A percentile compares a stretch with the other conserved stretches of the same genome.
These are phyloP conservation scores for Hypocryptadius cinnamomeus DNA, from an alignment of 2,113 vertebrate species.

Conservation along the genomic window DNA sequence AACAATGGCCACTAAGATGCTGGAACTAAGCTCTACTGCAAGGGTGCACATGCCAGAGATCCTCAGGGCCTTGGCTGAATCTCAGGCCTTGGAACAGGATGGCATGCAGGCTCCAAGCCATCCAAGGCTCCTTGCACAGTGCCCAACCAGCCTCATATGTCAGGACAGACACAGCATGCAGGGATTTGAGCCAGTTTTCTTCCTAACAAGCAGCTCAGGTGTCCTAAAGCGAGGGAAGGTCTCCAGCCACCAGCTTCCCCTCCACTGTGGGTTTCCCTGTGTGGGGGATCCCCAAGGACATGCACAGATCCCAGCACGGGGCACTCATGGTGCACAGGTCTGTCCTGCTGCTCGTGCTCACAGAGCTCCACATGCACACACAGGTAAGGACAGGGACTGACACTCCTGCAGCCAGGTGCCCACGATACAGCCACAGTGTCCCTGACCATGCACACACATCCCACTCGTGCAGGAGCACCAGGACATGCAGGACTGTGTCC, in stretches of 20 bases:
- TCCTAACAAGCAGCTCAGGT: neutral
- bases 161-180: neutral
- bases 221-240: neutral
- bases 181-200: neutral
- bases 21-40: slow-evolving; percentile 21
- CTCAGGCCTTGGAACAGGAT: neutral
- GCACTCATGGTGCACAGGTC: accelerated
- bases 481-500: neutral
- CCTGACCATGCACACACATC: neutral
- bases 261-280: neutral
- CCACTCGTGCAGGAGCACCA: neutral
- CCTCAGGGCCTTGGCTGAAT: neutral
- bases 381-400: neutral
- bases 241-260: neutral
- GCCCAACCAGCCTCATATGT: neutral
- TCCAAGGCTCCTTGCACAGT: neutral
- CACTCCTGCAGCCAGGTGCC: neutral
- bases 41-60: slow-evolving; percentile 26
- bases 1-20: slow-evolving; percentile 14
- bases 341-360: neutral
- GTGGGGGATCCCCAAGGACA: neutral
- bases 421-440: neutral
- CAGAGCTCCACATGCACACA: neutral
- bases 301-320: neutral
- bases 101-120: slow-evolving; percentile 32